phyloP scores from a whole-genome alignment of 2,113 vertebrate species.

The Synodontis membranacea region DNA sequence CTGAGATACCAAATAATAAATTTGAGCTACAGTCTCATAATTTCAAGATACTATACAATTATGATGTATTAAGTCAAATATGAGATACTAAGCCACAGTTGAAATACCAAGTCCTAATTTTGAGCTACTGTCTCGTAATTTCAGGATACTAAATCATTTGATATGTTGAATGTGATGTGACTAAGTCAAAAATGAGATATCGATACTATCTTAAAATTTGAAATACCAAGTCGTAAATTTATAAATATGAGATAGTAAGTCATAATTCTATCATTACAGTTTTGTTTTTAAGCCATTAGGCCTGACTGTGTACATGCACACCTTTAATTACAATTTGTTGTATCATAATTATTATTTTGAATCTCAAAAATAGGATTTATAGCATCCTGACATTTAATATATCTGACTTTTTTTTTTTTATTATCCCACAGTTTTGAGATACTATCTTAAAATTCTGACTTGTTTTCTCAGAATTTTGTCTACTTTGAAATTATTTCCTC shows the following conservation, averaged over 20 bases:
- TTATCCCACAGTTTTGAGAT: neutral
- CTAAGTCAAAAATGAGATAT: neutral
- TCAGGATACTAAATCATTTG: neutral
- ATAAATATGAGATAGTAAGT: neutral
- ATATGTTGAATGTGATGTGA: too few relatives aligned
- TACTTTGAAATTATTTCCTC: neutral
- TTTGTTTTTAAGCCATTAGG: neutral
- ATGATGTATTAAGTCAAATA: neutral
- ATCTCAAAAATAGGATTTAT: neutral
- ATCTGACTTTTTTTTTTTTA: neutral
- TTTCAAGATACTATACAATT: neutral
- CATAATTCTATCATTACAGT: neutral
- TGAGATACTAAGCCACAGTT: neutral
- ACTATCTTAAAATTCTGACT: neutral
- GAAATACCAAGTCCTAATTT: neutral
- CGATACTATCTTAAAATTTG: neutral
- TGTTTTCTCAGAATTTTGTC: neutral
- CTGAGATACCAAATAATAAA: too few relatives aligned
- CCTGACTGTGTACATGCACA: neutral
- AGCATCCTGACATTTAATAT: neutral
- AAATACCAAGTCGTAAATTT: neutral
- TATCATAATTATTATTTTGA: too few relatives aligned
- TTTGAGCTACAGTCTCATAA: too few relatives aligned
- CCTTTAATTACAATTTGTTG: too few relatives aligned
- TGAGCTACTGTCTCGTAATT: neutral